phyloP scores from a whole-genome alignment of 2,113 vertebrate species.

The Chaenogobius annularis region DNA sequence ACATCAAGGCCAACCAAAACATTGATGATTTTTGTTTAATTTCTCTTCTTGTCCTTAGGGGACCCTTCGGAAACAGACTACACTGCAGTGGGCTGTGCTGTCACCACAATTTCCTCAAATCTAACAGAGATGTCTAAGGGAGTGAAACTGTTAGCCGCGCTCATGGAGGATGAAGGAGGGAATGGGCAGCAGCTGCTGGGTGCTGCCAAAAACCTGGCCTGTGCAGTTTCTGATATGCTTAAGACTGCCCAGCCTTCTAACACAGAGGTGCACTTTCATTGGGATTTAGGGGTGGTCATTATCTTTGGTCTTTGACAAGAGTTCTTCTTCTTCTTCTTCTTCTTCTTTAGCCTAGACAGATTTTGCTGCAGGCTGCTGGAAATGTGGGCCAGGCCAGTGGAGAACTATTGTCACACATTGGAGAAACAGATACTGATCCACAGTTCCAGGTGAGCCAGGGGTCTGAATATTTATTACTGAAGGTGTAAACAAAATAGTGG shows the following conservation, averaged over 20 bases:
- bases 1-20: background rate
- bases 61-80: slow-evolving; percentile 97
- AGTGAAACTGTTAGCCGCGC: slow-evolving; percentile 89
- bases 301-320: background rate
- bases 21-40: background rate
- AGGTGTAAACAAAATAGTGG: background rate
- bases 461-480: background rate
- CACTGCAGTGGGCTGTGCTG: slow-evolving; percentile 93
- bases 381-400: slow-evolving; percentile 94
- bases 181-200: slow-evolving; percentile 91
- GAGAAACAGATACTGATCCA: slow-evolving; percentile 90
- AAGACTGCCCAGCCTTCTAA: slow-evolving; percentile 93
- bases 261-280: slow-evolving; percentile 78
- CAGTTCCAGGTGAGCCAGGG: slow-evolving; percentile 86
- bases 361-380: slow-evolving; percentile 92
- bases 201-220: slow-evolving; percentile 91
- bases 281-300: background rate
- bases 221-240: slow-evolving; percentile 89
- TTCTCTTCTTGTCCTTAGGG: slow-evolving; percentile 69
- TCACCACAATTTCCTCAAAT: slow-evolving; percentile 98
- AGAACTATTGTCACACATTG: slow-evolving; percentile 94
- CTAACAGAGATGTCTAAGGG: slow-evolving; percentile 99
- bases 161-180: slow-evolving; percentile 94
- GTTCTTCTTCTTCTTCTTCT: background rate
- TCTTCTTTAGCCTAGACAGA: slow-evolving; percentile 87